Evolutionary conservation across 2,797 vertebrate genomes (phyloP), one percentile per base, ranked within the genome.

Genomic region (Cyprinella venusta): DNA sequence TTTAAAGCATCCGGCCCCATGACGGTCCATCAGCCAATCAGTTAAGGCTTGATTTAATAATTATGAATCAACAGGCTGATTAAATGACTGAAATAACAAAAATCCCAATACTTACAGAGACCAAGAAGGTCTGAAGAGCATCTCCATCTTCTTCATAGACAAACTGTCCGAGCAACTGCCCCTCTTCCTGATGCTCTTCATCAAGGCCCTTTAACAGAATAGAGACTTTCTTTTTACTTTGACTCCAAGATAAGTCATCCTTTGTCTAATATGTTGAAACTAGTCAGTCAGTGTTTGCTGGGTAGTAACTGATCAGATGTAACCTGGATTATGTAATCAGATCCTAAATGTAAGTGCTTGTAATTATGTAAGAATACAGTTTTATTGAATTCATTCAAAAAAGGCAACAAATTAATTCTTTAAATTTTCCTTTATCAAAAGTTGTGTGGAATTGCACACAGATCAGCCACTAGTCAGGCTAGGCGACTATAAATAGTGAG

Each of bases 91-190:
- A 21, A 50, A 61, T 18, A 50, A 6, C 6, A 16, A 4, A 4
- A 12, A 59, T 18, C 45, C 9, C 52, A 56, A 21, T 8, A 85
- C 94, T 95, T 90, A 99, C 98, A 85, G 45, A 86, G 18, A 94
- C 90, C 0, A 81, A 38, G 89, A 93, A 98, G 21, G 91, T 96
- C 90, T 99, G 98, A 24, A 99, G 92, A 0, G 96, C 91, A 0
- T 97, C 97, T 84, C 96, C 97, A 0, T 93, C 95, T 64, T 97
- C 89, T 4, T 97, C 85, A 5, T 97, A 99, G 0, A 84, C 90
- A 75, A 94, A 98, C 1, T 88, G 87, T 6, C 97, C 97, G 52
- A 99, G 93, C 82, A 96, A 91, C 24, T 83, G 91, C 10, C 97
- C 97, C 1, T 90, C 89, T 63, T 97, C 95, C 88, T 97, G 93